Evolutionary conservation across 2,797 vertebrate genomes (phyloP), one percentile per base, ranked within the genome.

Genomic region (Lepilemur ruficaudatus): DNA sequence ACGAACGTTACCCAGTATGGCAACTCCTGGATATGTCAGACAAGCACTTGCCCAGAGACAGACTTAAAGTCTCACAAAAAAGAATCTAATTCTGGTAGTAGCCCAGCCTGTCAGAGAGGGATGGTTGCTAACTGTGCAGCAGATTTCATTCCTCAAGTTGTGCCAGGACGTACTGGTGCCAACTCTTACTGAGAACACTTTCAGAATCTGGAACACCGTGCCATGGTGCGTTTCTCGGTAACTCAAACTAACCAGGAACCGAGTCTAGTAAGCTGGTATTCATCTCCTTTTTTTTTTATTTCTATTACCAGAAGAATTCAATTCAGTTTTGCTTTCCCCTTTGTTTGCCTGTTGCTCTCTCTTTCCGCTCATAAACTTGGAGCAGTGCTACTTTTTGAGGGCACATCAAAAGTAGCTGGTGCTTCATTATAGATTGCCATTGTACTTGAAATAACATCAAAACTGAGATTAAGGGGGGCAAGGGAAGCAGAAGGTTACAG

Each of bases 371-470:
- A 23, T 57, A 32, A 41, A 20, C 72, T 23, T 59, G 72, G 59
- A 93, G 32, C 32, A 2, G 3, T 10, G 55, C 15, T 57, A 48
- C 32, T 35, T 89, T 95, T 93, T 92, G 83, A 97, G 38, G 32
- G 20, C 75, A 28, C 63, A 20, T 32, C 28, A 12, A 69, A 94
- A 96, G 96, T 48, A 28, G 65, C 84, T 78, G 70, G 70, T 1
- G 46, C 82, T n/a, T 95, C 93, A 80, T 76, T 57, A 20, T 3
- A 52, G 50, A 72, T 48, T 46, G 94, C 0, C 50, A 72, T 69
- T 89, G n/a, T 75, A 88, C 72, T 76, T 82, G 85, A 97, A 94
- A 88, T 92, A 83, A 89, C 86, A 88, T 5, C 70, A 72, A n/a
- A 75, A 85, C n/a, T 4, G n/a, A 81, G 73, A 12, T 18, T 0